Percentiles rank a stretch among this genome's conserved stretches.
Evolutionary conservation across 1,140 invertebrate species (phyloP).

Genomic region (Zeugodacus cucurbitae): DNA sequence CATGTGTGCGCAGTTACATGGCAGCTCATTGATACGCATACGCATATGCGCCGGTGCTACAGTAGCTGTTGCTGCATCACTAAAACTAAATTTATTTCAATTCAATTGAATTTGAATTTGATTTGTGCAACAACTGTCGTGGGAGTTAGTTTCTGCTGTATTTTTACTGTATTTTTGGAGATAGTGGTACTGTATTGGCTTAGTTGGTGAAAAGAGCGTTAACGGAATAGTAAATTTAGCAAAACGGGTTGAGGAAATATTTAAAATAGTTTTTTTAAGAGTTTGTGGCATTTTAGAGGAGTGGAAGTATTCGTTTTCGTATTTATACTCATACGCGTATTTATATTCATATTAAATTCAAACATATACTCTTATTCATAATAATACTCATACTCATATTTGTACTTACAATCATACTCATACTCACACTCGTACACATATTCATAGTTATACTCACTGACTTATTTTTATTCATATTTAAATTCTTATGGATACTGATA

Average conservation of each 20-base stretch:
- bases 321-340: neutral
- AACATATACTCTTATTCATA: neutral
- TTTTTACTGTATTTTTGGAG: neutral
- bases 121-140: neutral
- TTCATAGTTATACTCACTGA: too few relatives aligned
- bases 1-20: neutral
- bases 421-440: neutral
- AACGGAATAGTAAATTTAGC: too few relatives aligned
- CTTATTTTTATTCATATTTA: neutral
- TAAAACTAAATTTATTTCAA: slow-evolving; percentile 27
- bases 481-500: neutral
- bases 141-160: neutral
- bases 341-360: neutral
- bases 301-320: neutral
- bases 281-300: neutral
- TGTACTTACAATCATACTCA: neutral
- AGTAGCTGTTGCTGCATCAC: neutral
- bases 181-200: neutral
- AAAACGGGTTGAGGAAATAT: neutral
- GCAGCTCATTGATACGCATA: neutral
- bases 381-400: neutral
- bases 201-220: neutral
- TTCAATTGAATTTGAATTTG: slow-evolving; percentile 1
- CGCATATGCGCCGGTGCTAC: neutral
- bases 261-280: neutral